Evolutionary conservation across 2,113 vertebrate species (phyloP).

Genomic region (Pungitius pungitius): DNA sequence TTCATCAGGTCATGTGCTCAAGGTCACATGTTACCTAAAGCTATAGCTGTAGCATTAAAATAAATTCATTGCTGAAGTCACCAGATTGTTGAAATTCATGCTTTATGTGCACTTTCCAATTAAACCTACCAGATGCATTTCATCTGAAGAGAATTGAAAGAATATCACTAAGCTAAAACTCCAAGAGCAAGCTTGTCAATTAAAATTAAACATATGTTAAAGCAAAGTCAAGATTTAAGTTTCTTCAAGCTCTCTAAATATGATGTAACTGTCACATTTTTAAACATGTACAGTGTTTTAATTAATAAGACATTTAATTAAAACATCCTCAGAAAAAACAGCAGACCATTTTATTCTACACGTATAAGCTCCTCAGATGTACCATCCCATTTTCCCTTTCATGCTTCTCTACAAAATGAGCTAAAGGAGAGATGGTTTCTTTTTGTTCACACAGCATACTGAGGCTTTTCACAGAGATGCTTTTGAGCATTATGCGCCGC

Average conservation of each 20-base stretch:
- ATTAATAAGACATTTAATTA: neutral
- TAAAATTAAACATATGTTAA: too few species aligned
- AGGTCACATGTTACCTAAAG: neutral
- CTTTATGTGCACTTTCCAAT: neutral
- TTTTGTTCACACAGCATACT: slow-evolving; percentile 48
- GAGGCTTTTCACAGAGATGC: slow-evolving; percentile 56
- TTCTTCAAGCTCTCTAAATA: neutral
- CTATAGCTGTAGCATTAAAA: neutral
- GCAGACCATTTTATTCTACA: neutral
- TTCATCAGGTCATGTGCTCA: neutral
- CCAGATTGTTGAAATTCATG: neutral
- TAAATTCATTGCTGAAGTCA: neutral
- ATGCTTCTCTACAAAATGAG: slow-evolving; percentile 32
- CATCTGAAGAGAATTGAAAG: neutral
- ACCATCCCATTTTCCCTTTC: slow-evolving; percentile 23
- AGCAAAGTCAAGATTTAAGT: neutral
- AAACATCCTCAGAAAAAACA: slow-evolving; percentile 1
- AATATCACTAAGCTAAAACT: neutral
- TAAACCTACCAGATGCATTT: neutral
- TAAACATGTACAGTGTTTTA: neutral
- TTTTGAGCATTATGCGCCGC: slow-evolving; percentile 47
- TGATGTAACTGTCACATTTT: too few species aligned
- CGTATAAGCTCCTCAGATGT: slow-evolving; percentile 9
- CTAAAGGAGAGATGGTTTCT: slow-evolving; percentile 21
- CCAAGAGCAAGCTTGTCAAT: neutral